These are phyloP conservation scores for Dromiciops gliroides DNA, from an alignment of 2,113 vertebrate species.

Conservation along the genomic window DNA sequence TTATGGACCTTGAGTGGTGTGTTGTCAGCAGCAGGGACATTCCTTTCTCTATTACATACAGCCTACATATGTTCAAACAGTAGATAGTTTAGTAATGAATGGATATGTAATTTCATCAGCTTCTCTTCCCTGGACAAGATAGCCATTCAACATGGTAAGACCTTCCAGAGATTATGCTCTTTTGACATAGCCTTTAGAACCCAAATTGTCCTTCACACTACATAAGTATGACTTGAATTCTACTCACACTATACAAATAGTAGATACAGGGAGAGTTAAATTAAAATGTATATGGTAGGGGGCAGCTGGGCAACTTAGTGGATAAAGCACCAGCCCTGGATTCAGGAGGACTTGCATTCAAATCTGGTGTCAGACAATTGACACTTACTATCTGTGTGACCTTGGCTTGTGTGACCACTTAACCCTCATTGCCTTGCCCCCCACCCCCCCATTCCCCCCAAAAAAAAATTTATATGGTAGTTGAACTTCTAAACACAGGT, in stretches of 20 bases:
- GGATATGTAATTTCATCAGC: background rate
- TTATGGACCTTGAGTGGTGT: background rate
- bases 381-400: too few relatives aligned
- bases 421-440: too few relatives aligned
- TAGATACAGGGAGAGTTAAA: background rate
- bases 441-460: too few relatives aligned
- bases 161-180: background rate
- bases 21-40: slow-evolving; percentile 9
- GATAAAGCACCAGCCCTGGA: too few relatives aligned
- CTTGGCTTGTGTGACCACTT: too few relatives aligned
- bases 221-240: background rate
- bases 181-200: background rate
- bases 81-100: background rate
- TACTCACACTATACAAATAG: background rate
- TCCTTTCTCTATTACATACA: slow-evolving; percentile 4
- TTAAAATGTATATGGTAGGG: background rate
- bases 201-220: background rate
- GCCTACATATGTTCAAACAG: background rate
- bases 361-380: too few relatives aligned
- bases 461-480: background rate
- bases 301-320: too few relatives aligned
- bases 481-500: background rate
- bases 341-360: too few relatives aligned
- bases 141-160: background rate
- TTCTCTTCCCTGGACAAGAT: background rate